Evolutionary conservation across 92 coral and sea anemone genomes (phyloP).

Genomic region (Palythoa heliodiscus): DNA sequence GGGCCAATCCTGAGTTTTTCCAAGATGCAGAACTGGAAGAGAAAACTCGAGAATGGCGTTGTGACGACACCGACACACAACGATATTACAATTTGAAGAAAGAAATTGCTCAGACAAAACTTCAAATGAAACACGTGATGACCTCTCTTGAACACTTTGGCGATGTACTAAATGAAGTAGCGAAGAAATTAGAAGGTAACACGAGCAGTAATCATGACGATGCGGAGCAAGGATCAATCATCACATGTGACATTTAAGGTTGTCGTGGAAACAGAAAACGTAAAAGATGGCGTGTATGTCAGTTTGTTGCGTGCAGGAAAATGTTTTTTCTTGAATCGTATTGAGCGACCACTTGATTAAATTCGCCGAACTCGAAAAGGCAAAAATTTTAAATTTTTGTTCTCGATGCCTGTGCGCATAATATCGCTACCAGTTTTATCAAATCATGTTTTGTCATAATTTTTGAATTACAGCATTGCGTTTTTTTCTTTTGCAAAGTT

Average conservation of each 20-base stretch:
- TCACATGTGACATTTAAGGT: background rate
- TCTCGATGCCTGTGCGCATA: too few relatives aligned
- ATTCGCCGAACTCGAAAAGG: background rate
- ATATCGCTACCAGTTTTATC: too few relatives aligned
- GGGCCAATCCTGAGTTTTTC: conserved; percentile 15
- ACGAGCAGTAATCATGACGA: background rate
- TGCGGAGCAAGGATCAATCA: background rate
- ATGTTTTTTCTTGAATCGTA: background rate
- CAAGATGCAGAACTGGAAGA: conserved; percentile 25
- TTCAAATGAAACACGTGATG: background rate
- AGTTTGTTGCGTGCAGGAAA: background rate
- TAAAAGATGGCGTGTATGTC: background rate
- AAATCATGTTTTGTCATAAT: too few relatives aligned
- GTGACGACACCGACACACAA: background rate
- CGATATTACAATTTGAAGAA: conserved; percentile 8
- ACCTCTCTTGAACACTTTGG: conserved; percentile 15
- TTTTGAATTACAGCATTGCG: too few relatives aligned
- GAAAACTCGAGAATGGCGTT: background rate
- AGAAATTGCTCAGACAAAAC: conserved; percentile 15
- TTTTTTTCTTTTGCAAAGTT: too few relatives aligned
- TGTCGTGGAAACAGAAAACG: background rate
- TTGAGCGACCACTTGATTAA: background rate
- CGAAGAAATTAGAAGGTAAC: background rate
- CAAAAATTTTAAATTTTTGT: too few relatives aligned
- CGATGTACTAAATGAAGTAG: conserved; percentile 24